These are phyloP conservation scores for Tanytarsus gracilentus DNA, from an alignment of 2,888 invertebrate species.

Conservation along the genomic window DNA sequence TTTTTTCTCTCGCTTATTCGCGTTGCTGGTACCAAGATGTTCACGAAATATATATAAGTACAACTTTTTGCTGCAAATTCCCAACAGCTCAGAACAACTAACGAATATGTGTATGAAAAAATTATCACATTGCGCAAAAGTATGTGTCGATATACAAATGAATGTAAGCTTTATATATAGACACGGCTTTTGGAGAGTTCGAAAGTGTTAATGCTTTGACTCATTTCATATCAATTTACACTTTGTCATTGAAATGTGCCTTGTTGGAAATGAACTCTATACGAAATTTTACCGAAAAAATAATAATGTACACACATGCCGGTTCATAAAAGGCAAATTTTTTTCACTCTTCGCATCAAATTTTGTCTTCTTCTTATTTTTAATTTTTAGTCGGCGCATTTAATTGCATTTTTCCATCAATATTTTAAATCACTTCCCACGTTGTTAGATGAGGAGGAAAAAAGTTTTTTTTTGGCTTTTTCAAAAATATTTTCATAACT, in stretches of 20 bases:
- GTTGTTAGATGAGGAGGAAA: too few species aligned
- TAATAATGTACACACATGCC: neutral
- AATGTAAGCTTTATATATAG: neutral
- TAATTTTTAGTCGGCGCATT: too few species aligned
- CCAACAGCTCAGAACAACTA: neutral
- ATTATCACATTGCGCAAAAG: slow-evolving; percentile 8
- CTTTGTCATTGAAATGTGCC: slow-evolving; percentile 25
- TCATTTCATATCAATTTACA: slow-evolving; percentile 28
- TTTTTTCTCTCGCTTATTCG: neutral
- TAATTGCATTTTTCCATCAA: too few species aligned
- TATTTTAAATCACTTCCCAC: too few species aligned
- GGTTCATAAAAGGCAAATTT: neutral
- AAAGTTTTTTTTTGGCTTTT: too few species aligned
- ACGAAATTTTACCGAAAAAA: slow-evolving; percentile 10
- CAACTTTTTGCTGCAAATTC: neutral
- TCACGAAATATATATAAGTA: neutral
- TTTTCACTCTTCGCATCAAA: too few species aligned
- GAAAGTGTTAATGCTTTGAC: slow-evolving; percentile 10
- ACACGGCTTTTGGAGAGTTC: neutral
- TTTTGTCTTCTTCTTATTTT: too few species aligned
- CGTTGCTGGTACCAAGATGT: slow-evolving; percentile 20
- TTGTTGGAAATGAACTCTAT: slow-evolving; percentile 23
- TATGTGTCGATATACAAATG: neutral
- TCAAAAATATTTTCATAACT: too few species aligned
- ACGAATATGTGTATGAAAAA: neutral